A percentile compares a stretch with the other conserved stretches of the same genome.
phyloP scores from a whole-genome alignment of 2,888 invertebrate species.

The Apeira syringaria region DNA sequence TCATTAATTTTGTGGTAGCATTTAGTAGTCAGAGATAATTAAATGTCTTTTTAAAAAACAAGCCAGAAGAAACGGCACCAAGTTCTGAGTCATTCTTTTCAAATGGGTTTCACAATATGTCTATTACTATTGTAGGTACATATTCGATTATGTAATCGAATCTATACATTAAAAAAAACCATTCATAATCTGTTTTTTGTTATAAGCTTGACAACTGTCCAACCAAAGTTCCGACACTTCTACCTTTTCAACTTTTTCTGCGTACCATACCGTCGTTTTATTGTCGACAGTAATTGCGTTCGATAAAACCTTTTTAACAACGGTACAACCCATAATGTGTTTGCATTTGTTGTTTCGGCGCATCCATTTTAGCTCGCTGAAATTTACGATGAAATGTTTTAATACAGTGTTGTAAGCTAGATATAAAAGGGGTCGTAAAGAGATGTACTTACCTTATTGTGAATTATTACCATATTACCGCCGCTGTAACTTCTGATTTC shows the following conservation, averaged over 20 bases:
- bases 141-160: background rate
- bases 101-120: no score
- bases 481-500: no score
- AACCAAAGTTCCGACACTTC: background rate
- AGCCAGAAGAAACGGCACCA: no score
- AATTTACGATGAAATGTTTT: background rate
- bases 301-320: conserved; percentile 33
- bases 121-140: no score
- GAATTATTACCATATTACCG: no score
- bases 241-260: conserved; percentile 14
- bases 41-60: no score
- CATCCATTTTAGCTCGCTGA: conserved; percentile 10
- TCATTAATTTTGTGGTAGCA: no score
- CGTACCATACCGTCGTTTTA: conserved; percentile 20
- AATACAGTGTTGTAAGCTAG: no score
- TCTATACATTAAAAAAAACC: background rate
- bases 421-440: no score
- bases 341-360: conserved; percentile 19
- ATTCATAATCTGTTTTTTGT: background rate
- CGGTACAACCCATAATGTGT: conserved; percentile 23
- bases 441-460: no score
- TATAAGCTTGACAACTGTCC: conserved; percentile 6
- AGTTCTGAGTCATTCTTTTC: no score
- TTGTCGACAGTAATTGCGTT: conserved; percentile 28
- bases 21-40: no score